Base-by-base conservation (phyloP, 2,797 vertebrate genomes). In the Lerista edwardsae region DNA sequence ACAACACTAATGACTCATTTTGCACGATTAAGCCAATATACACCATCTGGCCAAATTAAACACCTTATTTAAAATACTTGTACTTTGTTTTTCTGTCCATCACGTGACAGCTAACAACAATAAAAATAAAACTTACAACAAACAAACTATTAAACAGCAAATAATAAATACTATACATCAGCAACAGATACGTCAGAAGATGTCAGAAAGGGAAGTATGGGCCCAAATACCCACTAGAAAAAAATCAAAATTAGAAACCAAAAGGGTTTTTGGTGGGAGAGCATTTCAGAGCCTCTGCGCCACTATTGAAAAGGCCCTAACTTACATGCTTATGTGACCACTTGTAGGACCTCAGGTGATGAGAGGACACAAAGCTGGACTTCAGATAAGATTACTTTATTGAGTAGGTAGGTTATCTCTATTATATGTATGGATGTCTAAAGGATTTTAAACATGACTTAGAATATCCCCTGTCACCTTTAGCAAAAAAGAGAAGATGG, bases 401-500 rank as follows among this genome's bases (percentile, higher is more conserved):
- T 68, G 65, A 68, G 6, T 8, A 19, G 3, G 8, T 77, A 21
- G 8, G 55, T 57, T 12, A 17, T 39, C 39, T 47, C 62, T 71
- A 9, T 55, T 73, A 21, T 65, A 55, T 79, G 44, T 61, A 23
- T 19, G 39, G 62, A n/a, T 41, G 25, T 75, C 67, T 44, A 59
- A 68, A 75, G 39, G 10, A 1, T 34, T 85, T 74, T 68, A 75
- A 65, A 41, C 31, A 17, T 36, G 17, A 68, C 31, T 68, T 64
- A 75, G 34, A 47, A 41, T 11, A 75, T 44, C 34, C 29, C 36
- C 41, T 80, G 21, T 29, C 51, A 80, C 39, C 3, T 80, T 91
- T 90, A 93, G 79, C 88, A 78, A 91, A 90, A 87, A 94, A 83
- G 90, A 90, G 75, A 91, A 91, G 92, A 94, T 69, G 36, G 87